Base-by-base conservation (phyloP, 1,140 invertebrate genomes). In the Thalassaphorura encarpata region DNA sequence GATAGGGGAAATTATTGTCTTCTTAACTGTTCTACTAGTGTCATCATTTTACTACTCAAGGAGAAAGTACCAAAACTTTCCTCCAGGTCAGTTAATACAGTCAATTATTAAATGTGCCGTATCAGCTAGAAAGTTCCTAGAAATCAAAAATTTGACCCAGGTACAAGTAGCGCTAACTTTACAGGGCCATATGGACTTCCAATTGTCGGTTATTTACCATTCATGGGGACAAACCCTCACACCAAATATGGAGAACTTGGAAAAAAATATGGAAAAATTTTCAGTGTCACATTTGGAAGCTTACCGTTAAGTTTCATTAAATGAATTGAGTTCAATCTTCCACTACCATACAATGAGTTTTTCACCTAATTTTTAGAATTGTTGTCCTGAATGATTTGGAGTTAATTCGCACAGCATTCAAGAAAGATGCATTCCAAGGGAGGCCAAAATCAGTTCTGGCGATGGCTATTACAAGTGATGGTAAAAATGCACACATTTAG, bases 391-490 rank as follows among this genome's bases (percentile, higher is more conserved):
- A 57, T 42, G 49, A 57, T 42, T 40, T 51, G 13, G 19, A 61
- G 6, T 23, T 43, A 2, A 57, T 61, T 1, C 3, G 39, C 16
- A 56, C 56, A 27, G 58, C 58, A 13, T 61, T 52, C 43, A 54
- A 54, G 18, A 42, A 61, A 28, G 58, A 61, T 29, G 43, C 27
- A 23, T 61, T 61, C 46, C 26, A 42, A 8, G 58, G 58, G 18
- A 3, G 58, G 28, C 58, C 58, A 8, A 24, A 52, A 18, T 31
- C 56, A 8, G 83, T 85, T 36, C 81, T 92, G 63, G 87, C 81
- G 74, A 80, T 83, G 62, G 85, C 89, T n/a, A 74, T 92, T 26
- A 85, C 83, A 66, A 87, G 87, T 65, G 88, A 88, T 55, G 89
- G 88, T 91, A 36, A n/a, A 11, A n/a, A 11, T 36, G 72, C 88